Base-by-base conservation (phyloP, 2,888 invertebrate species). In the Prostheceraeus crozeri region DNA sequence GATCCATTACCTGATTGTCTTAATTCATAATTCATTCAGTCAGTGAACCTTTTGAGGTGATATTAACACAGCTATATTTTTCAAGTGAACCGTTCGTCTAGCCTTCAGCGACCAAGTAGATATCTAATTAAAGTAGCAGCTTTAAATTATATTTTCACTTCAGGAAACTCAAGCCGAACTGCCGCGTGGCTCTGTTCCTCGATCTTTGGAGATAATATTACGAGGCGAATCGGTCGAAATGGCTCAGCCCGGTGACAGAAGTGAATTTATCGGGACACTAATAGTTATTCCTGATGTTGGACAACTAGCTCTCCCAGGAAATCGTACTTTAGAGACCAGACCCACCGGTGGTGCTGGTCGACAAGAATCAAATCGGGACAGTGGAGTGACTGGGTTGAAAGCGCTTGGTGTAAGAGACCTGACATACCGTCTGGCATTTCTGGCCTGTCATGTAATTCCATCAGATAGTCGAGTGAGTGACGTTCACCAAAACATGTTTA, bases 261-360 rank as follows among this genome's bases (percentile, higher is more conserved):
- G 89, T 70, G 90, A 93, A 73, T 91, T 94, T 73, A 90, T 88
- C 0, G 94, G 94, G 14, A 87, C 93, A 1, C 79, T 98, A 14
- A 93, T 99, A 70, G 96, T 94, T 1, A 89, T 99, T 0, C 98
- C 98, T 0, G 96, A 99, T 78, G 87, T 98, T 0, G 85, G 87
- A 0, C 85, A 85, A 0, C 74, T 98, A 40, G 83, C 87, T 3
- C 75, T 86, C 65, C 89, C 94, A 0, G 93, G 80, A 76, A 62
- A 58, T 6, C 6, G 36, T 16, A 59, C 53, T 3, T 4, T 59
- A 3, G 56, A 60, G 30, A 3, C 54, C 19, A 59, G 59, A 58
- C 54, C 33, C 11, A 35, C 31, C 4, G 40, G 28, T 11, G 16
- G 4, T 27, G 2, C 28, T 8, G 60, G 59, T 14, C n/a, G 25